These are phyloP conservation scores for Pionites leucogaster DNA, from an alignment of 2,113 vertebrate species.

Conservation along the genomic window DNA sequence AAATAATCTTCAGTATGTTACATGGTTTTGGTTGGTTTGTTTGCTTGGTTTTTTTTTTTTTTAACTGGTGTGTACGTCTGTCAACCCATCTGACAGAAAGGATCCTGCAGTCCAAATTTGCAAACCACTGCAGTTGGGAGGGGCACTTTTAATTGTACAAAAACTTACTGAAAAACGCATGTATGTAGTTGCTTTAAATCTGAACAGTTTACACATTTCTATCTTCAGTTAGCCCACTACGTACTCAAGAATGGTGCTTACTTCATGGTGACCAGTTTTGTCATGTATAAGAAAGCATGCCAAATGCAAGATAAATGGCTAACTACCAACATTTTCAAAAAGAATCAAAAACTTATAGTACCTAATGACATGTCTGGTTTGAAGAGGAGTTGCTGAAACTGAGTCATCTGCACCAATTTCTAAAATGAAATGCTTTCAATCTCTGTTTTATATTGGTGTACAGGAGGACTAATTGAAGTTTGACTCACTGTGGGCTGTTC, in stretches of 20 bases:
- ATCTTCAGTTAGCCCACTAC: not conserved
- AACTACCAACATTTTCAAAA: not conserved
- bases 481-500: not conserved
- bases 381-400: not conserved
- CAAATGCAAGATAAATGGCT: not conserved
- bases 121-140: not conserved
- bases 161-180: not conserved
- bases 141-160: not conserved
- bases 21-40: not conserved
- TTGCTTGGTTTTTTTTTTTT: not conserved
- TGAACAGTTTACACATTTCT: not conserved
- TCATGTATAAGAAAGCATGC: not conserved
- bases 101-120: not conserved
- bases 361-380: not conserved
- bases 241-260: not conserved
- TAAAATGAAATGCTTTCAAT: not conserved
- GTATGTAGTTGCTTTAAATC: not conserved
- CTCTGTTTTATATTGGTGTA: not conserved
- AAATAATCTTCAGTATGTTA: not conserved
- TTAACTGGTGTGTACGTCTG: not conserved
- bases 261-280: not conserved
- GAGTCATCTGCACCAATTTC: not conserved
- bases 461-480: not conserved
- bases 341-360: not conserved
- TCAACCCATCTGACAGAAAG: not conserved